phyloP scores from a whole-genome alignment of 2,797 vertebrate species.

The Geotrypetes seraphini region DNA sequence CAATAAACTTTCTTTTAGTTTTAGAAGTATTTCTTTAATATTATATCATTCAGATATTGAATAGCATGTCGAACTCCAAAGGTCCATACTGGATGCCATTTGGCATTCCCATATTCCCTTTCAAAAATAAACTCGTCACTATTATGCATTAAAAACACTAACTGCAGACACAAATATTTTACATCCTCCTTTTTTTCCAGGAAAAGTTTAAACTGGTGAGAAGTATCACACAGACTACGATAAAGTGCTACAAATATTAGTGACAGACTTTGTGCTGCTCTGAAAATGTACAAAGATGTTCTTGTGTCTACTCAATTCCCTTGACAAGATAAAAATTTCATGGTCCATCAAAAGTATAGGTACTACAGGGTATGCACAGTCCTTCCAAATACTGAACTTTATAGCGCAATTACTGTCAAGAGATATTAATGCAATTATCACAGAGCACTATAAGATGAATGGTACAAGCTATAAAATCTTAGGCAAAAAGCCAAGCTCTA shows the following conservation, averaged over 20 bases:
- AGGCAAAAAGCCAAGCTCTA: neutral
- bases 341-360: slow-evolving; percentile 8
- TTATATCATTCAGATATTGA: too few relatives aligned
- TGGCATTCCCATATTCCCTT: too few relatives aligned
- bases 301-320: neutral
- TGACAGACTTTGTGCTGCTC: too few relatives aligned
- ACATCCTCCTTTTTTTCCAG: neutral
- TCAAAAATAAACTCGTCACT: too few relatives aligned
- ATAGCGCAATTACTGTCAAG: slow-evolving; percentile 6
- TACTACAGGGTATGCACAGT: neutral
- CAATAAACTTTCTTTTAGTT: too few relatives aligned
- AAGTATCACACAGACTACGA: slow-evolving; percentile 1
- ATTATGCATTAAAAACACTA: too few relatives aligned
- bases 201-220: slow-evolving; percentile 1
- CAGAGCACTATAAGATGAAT: neutral
- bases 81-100: too few relatives aligned
- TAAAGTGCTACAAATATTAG: rapidly evolving
- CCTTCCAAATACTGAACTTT: slow-evolving; percentile 5
- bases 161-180: neutral
- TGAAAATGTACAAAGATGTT: neutral
- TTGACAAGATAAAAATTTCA: neutral
- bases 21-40: too few relatives aligned
- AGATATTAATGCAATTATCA: slow-evolving; percentile 10
- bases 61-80: too few relatives aligned
- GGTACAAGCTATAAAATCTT: neutral